Evolutionary conservation across 2,113 vertebrate species (phyloP).

Genomic region (Chlorodrepanis virens): DNA sequence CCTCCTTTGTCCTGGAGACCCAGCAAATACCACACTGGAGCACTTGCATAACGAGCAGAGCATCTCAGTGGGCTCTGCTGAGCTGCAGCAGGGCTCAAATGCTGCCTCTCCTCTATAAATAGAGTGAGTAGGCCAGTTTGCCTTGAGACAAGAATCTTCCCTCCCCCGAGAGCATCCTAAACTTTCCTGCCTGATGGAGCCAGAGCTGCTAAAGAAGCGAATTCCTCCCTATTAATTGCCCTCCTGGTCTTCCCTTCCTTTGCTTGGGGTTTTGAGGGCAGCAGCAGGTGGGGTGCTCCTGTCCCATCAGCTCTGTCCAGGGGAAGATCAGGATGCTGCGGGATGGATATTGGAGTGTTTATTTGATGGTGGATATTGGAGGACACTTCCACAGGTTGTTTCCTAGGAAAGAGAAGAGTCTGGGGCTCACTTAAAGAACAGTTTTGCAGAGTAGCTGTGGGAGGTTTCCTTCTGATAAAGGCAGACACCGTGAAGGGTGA

Average conservation of each 20-base stretch:
- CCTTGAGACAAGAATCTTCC: constrained; percentile 41
- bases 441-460: neutral
- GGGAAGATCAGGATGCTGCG: neutral
- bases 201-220: neutral
- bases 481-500: neutral
- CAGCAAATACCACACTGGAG: neutral
- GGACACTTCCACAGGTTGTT: neutral
- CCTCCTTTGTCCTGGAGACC: too few relatives aligned
- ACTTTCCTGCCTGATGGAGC: neutral
- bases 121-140: constrained; percentile 48
- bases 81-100: constrained; percentile 15
- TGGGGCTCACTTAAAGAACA: neutral
- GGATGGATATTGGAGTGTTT: neutral
- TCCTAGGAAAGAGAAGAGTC: neutral
- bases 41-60: neutral
- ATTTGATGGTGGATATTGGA: neutral
- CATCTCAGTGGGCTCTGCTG: constrained; percentile 1
- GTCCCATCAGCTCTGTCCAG: neutral
- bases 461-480: neutral
- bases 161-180: neutral
- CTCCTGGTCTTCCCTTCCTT: neutral
- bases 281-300: neutral
- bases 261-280: neutral
- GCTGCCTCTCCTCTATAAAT: constrained; percentile 27
- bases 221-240: neutral